Evolutionary conservation across 2,113 vertebrate species (phyloP).

Genomic region (Oncorhynchus kisutch): DNA sequence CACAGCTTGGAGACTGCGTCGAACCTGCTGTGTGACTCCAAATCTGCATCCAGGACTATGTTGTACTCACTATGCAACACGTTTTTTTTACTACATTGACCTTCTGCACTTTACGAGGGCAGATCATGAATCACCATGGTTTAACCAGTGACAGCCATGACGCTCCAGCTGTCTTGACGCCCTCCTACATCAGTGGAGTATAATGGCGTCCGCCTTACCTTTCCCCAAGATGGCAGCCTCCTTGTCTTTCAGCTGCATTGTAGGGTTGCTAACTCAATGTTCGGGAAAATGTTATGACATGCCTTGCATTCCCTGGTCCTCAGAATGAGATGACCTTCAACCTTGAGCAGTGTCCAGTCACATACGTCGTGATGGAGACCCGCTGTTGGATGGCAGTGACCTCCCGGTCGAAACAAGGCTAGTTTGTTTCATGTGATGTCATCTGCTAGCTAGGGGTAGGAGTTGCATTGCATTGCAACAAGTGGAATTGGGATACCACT

Average conservation of each 20-base stretch:
- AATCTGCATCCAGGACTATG: slow-evolving; percentile 10
- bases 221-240: slow-evolving; percentile 37
- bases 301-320: slow-evolving; percentile 54
- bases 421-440: slow-evolving; percentile 13
- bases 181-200: slow-evolving; percentile 6
- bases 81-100: slow-evolving; percentile 7
- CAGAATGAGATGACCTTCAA: slow-evolving; percentile 53
- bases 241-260: slow-evolving; percentile 28
- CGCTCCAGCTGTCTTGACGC: slow-evolving; percentile 13
- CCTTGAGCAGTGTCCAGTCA: slow-evolving; percentile 46
- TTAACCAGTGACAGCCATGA: background rate
- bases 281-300: slow-evolving; percentile 33
- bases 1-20: slow-evolving; percentile 10
- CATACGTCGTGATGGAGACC: slow-evolving; percentile 46
- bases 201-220: slow-evolving; percentile 31
- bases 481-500: background rate
- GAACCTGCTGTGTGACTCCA: slow-evolving; percentile 15
- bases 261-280: slow-evolving; percentile 7
- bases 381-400: slow-evolving; percentile 27
- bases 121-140: slow-evolving; percentile 4
- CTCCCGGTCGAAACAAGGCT: slow-evolving; percentile 32
- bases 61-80: background rate
- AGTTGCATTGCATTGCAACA: slow-evolving; percentile 25
- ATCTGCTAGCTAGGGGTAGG: background rate
- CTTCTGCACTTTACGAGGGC: background rate